Evolutionary conservation across 1,140 invertebrate species (phyloP).

Genomic region (Brachionus angularis): DNA sequence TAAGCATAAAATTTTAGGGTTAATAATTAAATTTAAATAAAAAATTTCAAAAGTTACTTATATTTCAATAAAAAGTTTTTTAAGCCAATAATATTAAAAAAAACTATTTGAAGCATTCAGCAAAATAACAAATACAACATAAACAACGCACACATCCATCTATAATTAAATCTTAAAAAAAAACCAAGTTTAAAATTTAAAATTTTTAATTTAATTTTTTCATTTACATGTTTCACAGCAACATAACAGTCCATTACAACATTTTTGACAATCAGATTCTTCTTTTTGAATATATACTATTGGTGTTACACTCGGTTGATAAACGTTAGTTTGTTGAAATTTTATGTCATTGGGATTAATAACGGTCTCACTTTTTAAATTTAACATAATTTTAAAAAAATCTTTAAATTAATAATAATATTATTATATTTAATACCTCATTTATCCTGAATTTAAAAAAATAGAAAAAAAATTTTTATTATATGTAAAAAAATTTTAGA

Average conservation of each 20-base stretch:
- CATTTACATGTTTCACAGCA: constrained; percentile 26
- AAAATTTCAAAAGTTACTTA: no score
- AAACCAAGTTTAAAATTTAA: background rate
- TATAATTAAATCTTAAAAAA: background rate
- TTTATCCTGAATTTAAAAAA: no score
- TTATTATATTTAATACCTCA: no score
- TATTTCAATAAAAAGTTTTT: no score
- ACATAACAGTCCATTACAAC: constrained; percentile 8
- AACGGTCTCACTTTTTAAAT: no score
- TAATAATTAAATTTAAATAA: no score
- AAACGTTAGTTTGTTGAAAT: constrained; percentile 7
- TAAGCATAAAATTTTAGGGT: no score
- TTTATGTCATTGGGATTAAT: constrained; percentile 11
- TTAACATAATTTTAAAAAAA: no score
- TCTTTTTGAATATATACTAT: constrained; percentile 7
- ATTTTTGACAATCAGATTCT: background rate
- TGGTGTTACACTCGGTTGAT: background rate
- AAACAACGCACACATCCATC: constrained; percentile 12
- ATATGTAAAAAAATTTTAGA: no score
- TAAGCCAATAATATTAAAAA: no score
- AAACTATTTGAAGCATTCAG: background rate
- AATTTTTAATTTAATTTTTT: background rate
- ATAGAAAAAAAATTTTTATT: no score
- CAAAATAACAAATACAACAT: constrained; percentile 4
- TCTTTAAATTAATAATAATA: no score